Conservation (phyloP, 2,113 vertebrate species). For the Myotis lucifugus region DNA sequence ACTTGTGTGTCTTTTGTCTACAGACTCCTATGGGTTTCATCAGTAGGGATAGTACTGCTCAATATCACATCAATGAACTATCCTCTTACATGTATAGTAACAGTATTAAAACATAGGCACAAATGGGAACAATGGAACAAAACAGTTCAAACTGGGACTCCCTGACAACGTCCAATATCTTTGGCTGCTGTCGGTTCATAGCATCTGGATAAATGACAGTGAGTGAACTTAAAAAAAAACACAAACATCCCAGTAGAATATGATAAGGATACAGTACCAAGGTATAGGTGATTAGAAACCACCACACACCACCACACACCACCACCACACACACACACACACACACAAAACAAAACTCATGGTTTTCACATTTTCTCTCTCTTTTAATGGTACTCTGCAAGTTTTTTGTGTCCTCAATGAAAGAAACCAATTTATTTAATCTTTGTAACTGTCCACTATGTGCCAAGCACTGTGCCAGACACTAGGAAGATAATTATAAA, state of each 20-base stretch:
- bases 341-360: not conserved
- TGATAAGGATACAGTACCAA: not conserved
- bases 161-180: not conserved
- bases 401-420: conserved; percentile 11
- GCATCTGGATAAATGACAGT: not conserved
- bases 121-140: not conserved
- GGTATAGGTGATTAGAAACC: not conserved
- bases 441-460: not conserved
- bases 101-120: not conserved
- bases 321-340: not conserved
- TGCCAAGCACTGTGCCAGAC: not conserved
- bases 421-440: conserved; percentile 37
- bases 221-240: not conserved
- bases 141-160: conserved; percentile 6
- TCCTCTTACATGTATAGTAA: not conserved
- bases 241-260: not conserved
- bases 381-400: not conserved
- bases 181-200: not conserved
- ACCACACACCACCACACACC: not conserved
- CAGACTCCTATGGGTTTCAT: not conserved
- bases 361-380: not conserved
- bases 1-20: not conserved
- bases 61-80: not conserved
- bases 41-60: not conserved
- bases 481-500: not conserved